A percentile compares a stretch with the other conserved stretches of the same genome.
Evolutionary conservation across 2,888 invertebrate species (phyloP).

Genomic region (Lasioglossum villosulum): DNA sequence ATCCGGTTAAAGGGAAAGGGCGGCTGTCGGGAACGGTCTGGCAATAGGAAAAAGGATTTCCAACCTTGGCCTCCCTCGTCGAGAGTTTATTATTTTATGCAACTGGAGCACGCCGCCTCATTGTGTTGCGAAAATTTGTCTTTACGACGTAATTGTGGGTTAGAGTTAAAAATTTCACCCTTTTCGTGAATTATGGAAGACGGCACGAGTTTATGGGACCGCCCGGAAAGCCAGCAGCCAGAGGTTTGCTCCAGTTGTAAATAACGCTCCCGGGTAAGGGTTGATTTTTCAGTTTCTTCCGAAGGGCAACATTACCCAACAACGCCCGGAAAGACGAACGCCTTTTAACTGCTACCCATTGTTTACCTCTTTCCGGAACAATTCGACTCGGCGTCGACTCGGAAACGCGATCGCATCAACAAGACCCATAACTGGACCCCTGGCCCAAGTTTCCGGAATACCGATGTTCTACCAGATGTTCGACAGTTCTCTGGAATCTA

Average conservation of each 20-base stretch:
- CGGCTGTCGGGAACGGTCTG: conserved; percentile 48
- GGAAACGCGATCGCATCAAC: conserved; percentile 50
- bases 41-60: conserved; percentile 73
- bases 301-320: conserved; percentile 50
- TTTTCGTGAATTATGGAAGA: conserved; percentile 77
- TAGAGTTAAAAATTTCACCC: conserved; percentile 82
- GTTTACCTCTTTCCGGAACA: conserved; percentile 55
- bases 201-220: conserved; percentile 67
- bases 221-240: conserved; percentile 38
- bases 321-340: neutral
- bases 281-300: conserved; percentile 72
- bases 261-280: conserved; percentile 77
- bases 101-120: conserved; percentile 77
- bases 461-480: neutral
- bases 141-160: conserved; percentile 80
- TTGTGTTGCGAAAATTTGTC: conserved; percentile 69
- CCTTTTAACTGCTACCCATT: conserved; percentile 46
- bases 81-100: conserved; percentile 78
- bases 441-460: neutral
- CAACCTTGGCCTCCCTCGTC: conserved; percentile 66
- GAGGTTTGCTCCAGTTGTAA: conserved; percentile 81
- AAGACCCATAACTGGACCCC: neutral
- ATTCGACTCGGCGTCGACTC: conserved; percentile 39
- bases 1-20: conserved; percentile 14
- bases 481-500: neutral